Evolutionary conservation across 35 echinoderm and acorn worm genomes (phyloP).

Genomic region (Lytechinus variegatus): DNA sequence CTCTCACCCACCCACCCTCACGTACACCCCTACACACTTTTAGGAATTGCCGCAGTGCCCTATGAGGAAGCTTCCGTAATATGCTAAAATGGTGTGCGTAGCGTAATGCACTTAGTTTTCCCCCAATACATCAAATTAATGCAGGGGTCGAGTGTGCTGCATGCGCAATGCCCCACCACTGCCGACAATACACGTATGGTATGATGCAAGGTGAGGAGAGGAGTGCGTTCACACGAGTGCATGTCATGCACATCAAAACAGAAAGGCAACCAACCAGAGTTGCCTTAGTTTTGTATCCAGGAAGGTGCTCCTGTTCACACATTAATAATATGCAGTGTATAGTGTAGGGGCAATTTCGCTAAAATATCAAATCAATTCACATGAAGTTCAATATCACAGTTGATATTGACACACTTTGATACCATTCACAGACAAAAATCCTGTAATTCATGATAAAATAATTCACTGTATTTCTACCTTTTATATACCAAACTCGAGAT

Average conservation of each 20-base stretch:
- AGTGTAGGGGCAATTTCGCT: too few relatives aligned
- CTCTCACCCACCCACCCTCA: background rate
- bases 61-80: conserved; percentile 41
- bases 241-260: background rate
- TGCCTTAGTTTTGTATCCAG: too few relatives aligned
- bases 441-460: too few relatives aligned
- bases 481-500: too few relatives aligned
- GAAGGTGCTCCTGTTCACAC: too few relatives aligned
- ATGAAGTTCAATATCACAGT: too few relatives aligned
- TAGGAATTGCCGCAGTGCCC: conserved; percentile 2
- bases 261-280: background rate
- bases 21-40: background rate
- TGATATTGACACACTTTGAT: too few relatives aligned
- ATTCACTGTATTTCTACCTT: too few relatives aligned
- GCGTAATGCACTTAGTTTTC: conserved; percentile 34
- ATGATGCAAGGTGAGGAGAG: background rate
- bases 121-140: conserved; percentile 20
- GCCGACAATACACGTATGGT: background rate
- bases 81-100: conserved; percentile 51
- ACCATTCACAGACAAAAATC: too few relatives aligned
- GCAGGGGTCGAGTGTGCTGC: background rate
- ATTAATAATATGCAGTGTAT: too few relatives aligned
- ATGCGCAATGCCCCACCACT: background rate
- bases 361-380: too few relatives aligned
- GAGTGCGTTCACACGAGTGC: background rate